Base-by-base conservation (phyloP, 1,140 invertebrate genomes). In the Mya arenaria region DNA sequence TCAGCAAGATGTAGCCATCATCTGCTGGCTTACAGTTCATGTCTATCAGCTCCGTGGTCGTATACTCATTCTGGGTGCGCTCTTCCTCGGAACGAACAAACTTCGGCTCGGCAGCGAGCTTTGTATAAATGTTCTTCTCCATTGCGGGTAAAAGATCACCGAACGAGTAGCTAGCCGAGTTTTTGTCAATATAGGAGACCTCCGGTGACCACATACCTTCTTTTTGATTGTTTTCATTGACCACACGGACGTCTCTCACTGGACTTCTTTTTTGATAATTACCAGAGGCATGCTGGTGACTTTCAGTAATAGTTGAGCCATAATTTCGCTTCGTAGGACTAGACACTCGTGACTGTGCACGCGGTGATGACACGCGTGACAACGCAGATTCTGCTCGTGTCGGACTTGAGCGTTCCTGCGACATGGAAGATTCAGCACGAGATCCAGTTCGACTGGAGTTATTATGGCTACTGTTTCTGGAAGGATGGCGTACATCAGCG, bases 81-180 rank as follows among this genome's bases (percentile, higher is more conserved):
- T 37, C 32, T 32, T 37, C n/a, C 34, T 68, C 60, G n/a, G 30
- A 23, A 15, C 44, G 13, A 10, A n/a, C 41, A 10, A 68, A 69
- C 41, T 69, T 69, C 41, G 32, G 15, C n/a, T 37, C 66, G 15
- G 48, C 17, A 2, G 63, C 41, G 39, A 56, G 15, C 41, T 41
- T 68, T 15, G 75, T 36, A 37, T 79, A 79, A 69, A 79, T 79
- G 34, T 32, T 79, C 44, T 69, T 79, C 68, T 79, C 75, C 3
- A 79, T 63, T 25, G 65, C 75, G n/a, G 75, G 75, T 15, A 79
- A 37, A 25, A 79, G 30, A 39, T 79, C 75, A 28, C 75, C 75
- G 3, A 79, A 58, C 28, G 44, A 55, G 52, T 79, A 79, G 28
- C 34, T 66, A 15, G 75, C 58, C 10, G 75, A 52, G 28, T 79